Evolutionary conservation across 2,888 invertebrate species (phyloP), one percentile per base, ranked within the genome.

Genomic region (Phengaris arion): DNA sequence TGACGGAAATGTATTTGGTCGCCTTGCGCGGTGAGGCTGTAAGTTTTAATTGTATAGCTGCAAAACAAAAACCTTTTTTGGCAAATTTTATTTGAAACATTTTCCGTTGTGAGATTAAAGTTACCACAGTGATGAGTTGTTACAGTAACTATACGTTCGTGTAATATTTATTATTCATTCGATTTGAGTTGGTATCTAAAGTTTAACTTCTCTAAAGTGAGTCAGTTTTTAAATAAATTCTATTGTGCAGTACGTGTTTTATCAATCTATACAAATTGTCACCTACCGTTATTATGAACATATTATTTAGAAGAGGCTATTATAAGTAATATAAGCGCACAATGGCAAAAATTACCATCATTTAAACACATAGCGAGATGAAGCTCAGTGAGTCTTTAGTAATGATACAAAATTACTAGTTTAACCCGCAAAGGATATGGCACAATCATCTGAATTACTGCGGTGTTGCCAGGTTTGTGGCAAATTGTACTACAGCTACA

Each of bases 401-500:
- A 72, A 72, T 72, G 72, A 54, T 72, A 72, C 72, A 54, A 72
- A 72, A 72, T 72, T 52, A 72, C 72, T 72, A 72, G 72, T 72
- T 54, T 12, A 72, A 72, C 48, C 72, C 52, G 54, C 72, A 22
- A 52, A 72, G 52, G 72, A 72, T 72, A 72, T 72, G 72, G 72
- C 72, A 72, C 72, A 72, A 72, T 72, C 72, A 52, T 54, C 72
- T 72, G 72, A 54, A 72, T 72, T 72, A 52, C 72, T 22, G 35
- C 72, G 52, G 35, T 13, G 51, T 48, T 70, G 70, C 70, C 72
- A 72, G 72, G 22, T 52, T 10, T 70, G 70, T 13, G 72, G 72
- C 54, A 72, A 72, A 72, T 54, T 72, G 54, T 72, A 22, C 52
- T n/a, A 54, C 13, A 54, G 12, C 52, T 35, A 54, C 35, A 54